phyloP scores from a whole-genome alignment of 2,113 vertebrate genomes.

The Barbus barbus region DNA sequence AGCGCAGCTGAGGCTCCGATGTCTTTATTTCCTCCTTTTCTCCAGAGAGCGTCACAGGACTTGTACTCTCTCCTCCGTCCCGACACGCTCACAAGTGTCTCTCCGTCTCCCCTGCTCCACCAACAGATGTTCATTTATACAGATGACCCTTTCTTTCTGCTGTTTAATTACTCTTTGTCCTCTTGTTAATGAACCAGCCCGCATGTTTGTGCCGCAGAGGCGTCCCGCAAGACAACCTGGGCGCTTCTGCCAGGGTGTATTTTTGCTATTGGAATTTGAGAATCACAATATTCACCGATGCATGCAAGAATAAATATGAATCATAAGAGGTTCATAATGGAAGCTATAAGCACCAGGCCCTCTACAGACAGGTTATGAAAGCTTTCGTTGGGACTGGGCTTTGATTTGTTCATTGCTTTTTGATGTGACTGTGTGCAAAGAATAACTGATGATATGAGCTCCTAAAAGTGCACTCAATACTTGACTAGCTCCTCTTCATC shows the following conservation, averaged over 20 bases:
- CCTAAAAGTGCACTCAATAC: background rate
- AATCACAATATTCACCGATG: constrained; percentile 12
- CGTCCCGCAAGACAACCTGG: background rate
- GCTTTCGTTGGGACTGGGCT: background rate
- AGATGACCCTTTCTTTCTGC: constrained; percentile 39
- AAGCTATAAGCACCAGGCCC: background rate
- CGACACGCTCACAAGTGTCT: constrained; percentile 19
- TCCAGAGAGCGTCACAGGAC: constrained; percentile 4
- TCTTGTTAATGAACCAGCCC: constrained; percentile 35
- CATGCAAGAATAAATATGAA: constrained; percentile 25
- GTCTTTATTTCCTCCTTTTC: background rate
- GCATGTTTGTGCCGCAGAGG: background rate
- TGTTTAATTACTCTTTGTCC: constrained; percentile 52
- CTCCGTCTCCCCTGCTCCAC: background rate
- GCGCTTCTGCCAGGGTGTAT: background rate
- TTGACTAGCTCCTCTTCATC: background rate
- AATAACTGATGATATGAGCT: constrained; percentile 13
- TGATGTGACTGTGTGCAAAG: background rate
- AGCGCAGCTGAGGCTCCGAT: constrained; percentile 10
- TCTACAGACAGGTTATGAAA: background rate
- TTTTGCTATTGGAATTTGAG: too few relatives aligned
- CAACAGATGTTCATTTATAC: constrained; percentile 50
- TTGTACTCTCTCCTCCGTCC: constrained; percentile 13
- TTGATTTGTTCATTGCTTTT: constrained; percentile 13
- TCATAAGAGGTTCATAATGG: constrained; percentile 22